phyloP scores from a whole-genome alignment of 2,888 invertebrate species.

The Synanthedon myopaeformis region DNA sequence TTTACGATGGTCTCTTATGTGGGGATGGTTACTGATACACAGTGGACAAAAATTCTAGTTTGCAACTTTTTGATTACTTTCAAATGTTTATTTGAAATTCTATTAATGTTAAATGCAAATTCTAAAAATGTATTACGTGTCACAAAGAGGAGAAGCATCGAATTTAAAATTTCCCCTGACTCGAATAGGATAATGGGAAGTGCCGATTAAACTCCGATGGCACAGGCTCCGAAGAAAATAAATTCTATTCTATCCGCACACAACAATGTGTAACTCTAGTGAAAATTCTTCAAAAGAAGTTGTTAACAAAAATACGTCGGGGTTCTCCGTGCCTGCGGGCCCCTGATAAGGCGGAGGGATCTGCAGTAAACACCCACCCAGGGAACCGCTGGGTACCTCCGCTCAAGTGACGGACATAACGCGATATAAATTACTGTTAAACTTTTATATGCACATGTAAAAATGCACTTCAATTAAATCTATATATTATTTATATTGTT shows the following conservation, averaged over 20 bases:
- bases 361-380: slow-evolving; percentile 34
- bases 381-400: neutral
- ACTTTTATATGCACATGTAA: too few relatives aligned
- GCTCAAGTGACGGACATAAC: neutral
- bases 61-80: too few relatives aligned
- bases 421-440: neutral
- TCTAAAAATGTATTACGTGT: too few relatives aligned
- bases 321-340: slow-evolving; percentile 48
- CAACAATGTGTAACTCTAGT: slow-evolving; percentile 31
- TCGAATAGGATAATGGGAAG: neutral
- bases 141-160: too few relatives aligned
- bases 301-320: slow-evolving; percentile 63
- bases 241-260: slow-evolving; percentile 29
- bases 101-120: too few relatives aligned
- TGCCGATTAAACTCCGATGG: neutral
- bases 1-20: too few relatives aligned
- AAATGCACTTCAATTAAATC: too few relatives aligned
- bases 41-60: too few relatives aligned
- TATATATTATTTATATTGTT: too few relatives aligned
- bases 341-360: slow-evolving; percentile 48
- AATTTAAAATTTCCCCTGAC: neutral
- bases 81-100: too few relatives aligned
- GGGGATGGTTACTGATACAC: too few relatives aligned
- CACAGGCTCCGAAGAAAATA: slow-evolving; percentile 23
- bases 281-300: slow-evolving; percentile 56